Conservation (phyloP, 2,113 vertebrate species). For the Microtus oregoni region DNA sequence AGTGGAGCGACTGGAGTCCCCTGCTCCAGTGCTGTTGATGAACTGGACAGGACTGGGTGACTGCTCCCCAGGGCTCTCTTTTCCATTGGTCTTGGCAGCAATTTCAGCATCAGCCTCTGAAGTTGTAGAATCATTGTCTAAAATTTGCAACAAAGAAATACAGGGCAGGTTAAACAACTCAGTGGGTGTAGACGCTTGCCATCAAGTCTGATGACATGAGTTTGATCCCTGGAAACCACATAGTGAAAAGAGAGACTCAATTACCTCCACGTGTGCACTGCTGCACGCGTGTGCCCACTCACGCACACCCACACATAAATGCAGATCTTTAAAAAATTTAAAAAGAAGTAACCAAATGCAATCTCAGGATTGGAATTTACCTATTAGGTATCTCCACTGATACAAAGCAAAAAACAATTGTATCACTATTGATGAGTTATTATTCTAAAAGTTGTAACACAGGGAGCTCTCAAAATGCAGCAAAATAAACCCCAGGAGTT, state of each 20-base stretch:
- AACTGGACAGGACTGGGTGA: slow-evolving; percentile 77
- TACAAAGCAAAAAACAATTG: slow-evolving; percentile 28
- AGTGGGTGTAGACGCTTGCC: not conserved
- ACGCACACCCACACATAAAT: not conserved
- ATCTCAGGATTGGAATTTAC: not conserved
- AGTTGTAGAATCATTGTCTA: slow-evolving; percentile 86
- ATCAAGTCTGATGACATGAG: not conserved
- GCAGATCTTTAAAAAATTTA: not conserved
- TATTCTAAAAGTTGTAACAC: not conserved
- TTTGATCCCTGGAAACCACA: too few species aligned
- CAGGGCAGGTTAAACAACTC: not conserved
- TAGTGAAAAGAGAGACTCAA: too few species aligned
- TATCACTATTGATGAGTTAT: not conserved
- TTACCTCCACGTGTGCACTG: not conserved
- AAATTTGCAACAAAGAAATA: not conserved
- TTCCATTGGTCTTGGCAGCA: slow-evolving; percentile 82
- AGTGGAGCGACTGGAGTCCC: slow-evolving; percentile 88
- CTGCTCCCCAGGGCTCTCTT: slow-evolving; percentile 78
- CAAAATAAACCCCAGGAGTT: not conserved
- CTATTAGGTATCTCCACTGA: not conserved
- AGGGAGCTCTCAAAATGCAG: not conserved
- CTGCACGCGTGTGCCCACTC: too few species aligned
- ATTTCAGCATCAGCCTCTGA: slow-evolving; percentile 83
- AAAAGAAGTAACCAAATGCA: not conserved
- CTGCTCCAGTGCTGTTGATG: slow-evolving; percentile 71